Evolutionary conservation across 2,797 vertebrate species (phyloP).

Genomic region (Urocyon cinereoargenteus): DNA sequence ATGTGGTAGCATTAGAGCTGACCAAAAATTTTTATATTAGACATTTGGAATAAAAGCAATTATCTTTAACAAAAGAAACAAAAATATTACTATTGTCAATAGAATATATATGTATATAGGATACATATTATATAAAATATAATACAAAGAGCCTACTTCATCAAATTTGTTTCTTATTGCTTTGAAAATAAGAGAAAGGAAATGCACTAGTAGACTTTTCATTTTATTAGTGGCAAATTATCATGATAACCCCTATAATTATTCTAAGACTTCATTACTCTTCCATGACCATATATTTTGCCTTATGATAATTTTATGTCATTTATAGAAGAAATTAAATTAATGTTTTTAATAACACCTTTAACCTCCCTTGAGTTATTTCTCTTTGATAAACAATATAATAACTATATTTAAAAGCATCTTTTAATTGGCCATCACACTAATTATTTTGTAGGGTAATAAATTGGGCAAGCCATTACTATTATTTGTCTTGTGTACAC

Average conservation of each 20-base stretch:
- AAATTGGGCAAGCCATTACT: constrained; percentile 80
- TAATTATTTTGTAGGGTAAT: constrained; percentile 86
- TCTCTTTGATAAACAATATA: constrained; percentile 84
- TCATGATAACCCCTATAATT: constrained; percentile 81
- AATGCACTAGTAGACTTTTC: constrained; percentile 78
- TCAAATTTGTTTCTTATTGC: constrained; percentile 74
- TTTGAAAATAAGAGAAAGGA: constrained; percentile 84
- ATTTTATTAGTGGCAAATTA: constrained; percentile 82
- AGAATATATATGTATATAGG: neutral
- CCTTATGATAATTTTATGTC: constrained; percentile 87
- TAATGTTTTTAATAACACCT: constrained; percentile 88
- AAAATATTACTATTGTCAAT: neutral
- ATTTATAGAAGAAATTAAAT: constrained; percentile 87
- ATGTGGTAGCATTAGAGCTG: neutral
- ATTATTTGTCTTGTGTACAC: constrained; percentile 81
- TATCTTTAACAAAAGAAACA: neutral
- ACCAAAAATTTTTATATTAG: neutral
- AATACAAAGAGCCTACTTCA: constrained; percentile 76
- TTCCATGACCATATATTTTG: constrained; percentile 84
- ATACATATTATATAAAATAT: neutral
- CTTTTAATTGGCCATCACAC: constrained; percentile 87
- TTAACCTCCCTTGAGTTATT: constrained; percentile 85
- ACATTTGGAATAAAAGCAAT: neutral
- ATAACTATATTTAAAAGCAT: constrained; percentile 83
- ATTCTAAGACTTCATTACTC: constrained; percentile 85